A percentile compares a stretch with the other conserved stretches of the same genome.
Conservation (phyloP, 2,888 invertebrate genomes). For the Trypoxylon attenuatum region DNA sequence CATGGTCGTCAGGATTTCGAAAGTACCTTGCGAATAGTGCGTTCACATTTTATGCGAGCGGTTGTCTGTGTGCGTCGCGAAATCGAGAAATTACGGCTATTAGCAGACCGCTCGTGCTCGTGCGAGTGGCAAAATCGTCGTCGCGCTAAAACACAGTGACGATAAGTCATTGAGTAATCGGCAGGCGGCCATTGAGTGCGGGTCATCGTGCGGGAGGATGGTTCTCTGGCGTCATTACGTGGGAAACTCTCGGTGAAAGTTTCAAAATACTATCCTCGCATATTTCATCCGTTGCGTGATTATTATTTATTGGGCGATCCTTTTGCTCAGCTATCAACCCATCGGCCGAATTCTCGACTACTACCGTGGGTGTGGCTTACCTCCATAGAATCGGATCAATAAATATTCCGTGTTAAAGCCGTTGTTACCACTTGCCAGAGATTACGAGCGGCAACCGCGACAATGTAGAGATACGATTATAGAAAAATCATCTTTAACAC, state of each 20-base stretch:
- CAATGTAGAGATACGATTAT: too few species aligned
- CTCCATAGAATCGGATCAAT: not conserved
- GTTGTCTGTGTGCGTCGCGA: slow-evolving; percentile 41
- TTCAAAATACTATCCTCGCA: slow-evolving; percentile 34
- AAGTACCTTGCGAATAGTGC: slow-evolving; percentile 20
- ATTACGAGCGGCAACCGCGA: too few species aligned
- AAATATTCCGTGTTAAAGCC: not conserved
- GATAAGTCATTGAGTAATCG: slow-evolving; percentile 58
- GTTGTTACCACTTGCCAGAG: too few species aligned
- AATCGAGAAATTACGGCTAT: slow-evolving; percentile 50
- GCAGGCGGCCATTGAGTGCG: slow-evolving; percentile 32
- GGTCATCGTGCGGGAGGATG: slow-evolving; percentile 25
- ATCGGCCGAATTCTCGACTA: not conserved
- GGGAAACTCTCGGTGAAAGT: slow-evolving; percentile 56
- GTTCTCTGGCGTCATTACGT: slow-evolving; percentile 43
- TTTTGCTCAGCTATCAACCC: too few species aligned
- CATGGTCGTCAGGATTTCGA: slow-evolving; percentile 37
- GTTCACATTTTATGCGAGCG: slow-evolving; percentile 44
- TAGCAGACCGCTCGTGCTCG: too few species aligned
- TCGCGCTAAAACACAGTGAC: slow-evolving; percentile 46
- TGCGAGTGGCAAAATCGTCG: too few species aligned
- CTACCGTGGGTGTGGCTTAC: not conserved
- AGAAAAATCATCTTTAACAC: too few species aligned
- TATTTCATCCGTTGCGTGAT: slow-evolving; percentile 40
- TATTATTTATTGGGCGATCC: slow-evolving; percentile 46